A percentile compares a stretch with the other conserved stretches of the same genome.
These are phyloP conservation scores for Merops nubicus DNA, from an alignment of 2,113 vertebrate species.

Conservation along the genomic window DNA sequence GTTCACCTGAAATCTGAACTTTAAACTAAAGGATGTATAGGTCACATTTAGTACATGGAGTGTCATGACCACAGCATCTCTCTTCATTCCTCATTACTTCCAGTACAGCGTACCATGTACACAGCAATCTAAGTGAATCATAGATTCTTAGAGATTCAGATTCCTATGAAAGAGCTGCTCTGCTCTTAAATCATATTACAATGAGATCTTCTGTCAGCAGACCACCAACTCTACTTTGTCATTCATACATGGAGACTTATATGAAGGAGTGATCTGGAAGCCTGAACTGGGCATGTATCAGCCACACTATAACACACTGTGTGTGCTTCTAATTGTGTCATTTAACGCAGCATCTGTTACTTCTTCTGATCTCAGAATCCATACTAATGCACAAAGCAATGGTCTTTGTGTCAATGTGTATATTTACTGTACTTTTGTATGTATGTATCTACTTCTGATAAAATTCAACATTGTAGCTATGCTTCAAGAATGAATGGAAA, in stretches of 20 bases:
- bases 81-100: not conserved
- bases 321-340: not conserved
- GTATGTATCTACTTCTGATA: not conserved
- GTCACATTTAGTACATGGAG: not conserved
- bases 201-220: not conserved
- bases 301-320: not conserved
- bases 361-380: not conserved
- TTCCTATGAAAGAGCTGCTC: not conserved
- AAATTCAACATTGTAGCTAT: not conserved
- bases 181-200: not conserved
- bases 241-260: not conserved
- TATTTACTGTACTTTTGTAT: not conserved
- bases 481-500: not conserved
- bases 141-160: not conserved
- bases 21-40: not conserved
- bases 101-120: not conserved
- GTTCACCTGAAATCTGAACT: slow-evolving; percentile 27
- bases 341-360: not conserved
- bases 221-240: not conserved
- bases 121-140: not conserved
- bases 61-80: not conserved
- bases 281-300: not conserved
- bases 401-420: not conserved
- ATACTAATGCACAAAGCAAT: not conserved
- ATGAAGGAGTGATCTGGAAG: not conserved